Base-by-base conservation (phyloP, 2,888 invertebrate genomes). In the Callimorpha dominula region DNA sequence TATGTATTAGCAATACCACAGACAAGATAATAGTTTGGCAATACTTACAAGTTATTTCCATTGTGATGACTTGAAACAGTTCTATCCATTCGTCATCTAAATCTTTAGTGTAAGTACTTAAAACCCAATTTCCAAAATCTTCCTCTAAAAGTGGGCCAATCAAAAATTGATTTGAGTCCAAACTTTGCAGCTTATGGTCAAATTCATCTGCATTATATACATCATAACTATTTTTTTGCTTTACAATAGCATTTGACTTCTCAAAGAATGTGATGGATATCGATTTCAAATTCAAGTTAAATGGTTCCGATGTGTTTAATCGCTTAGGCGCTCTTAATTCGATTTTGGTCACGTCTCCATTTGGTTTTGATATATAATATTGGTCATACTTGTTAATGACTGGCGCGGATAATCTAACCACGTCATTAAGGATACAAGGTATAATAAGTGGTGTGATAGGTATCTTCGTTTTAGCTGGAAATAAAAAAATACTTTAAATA, bases 91-190 rank as follows among this genome's bases (percentile, higher is more conserved):
- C 77, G 12, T 80, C 90, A 46, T 90, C 79, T 0, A 81, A 71
- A 72, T 89, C 87, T 57, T 82, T 85, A 4, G 84, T 87, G 72
- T 88, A 92, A 0, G 88, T 77, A 67, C 93, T 93, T 0, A 95
- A 72, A 57, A 93, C 88, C 95, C 95, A 95, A 73, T 95, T 95
- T 0, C 95, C 95, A 69, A 93, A 88, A 60, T 95, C 92, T 0
- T 89, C 87, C 5, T 85, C 84, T 7, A 49, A 40, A 11, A 95
- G 60, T 1, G 95, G 95, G 3, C 95, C 95, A 3, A 95, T 85
- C 69, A 89, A 80, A 74, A 93, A 90, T 7, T 94, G 92, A 73
- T 91, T 89, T 0, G 72, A 69, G 40, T 81, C 80, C 82, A 92
- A 82, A 4, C 70, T 31, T 5, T 52, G 74, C 8, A 71, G 9